Percentiles rank a stretch among this genome's conserved stretches.
These are phyloP conservation scores for Discoglossus pictus DNA, from an alignment of 2,797 vertebrate genomes.

Conservation along the genomic window DNA sequence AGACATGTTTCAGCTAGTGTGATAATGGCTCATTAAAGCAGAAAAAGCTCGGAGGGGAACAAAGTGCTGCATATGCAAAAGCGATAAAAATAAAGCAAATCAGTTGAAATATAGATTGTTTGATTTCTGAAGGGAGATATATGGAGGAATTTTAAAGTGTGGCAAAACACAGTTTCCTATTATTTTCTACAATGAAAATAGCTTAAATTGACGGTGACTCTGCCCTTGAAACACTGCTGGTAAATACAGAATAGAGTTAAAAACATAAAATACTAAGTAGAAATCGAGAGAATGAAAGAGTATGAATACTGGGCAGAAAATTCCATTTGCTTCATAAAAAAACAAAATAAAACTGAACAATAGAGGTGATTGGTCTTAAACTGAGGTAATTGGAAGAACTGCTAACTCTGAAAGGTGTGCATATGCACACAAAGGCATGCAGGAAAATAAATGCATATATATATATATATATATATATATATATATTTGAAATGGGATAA, in stretches of 20 bases:
- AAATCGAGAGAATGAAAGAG: conserved; percentile 23
- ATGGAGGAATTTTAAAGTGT: conserved; percentile 38
- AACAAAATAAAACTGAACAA: conserved; percentile 13
- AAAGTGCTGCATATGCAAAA: conserved; percentile 50
- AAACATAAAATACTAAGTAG: conserved; percentile 28
- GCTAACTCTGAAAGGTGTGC: background rate
- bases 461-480: no score
- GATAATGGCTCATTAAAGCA: conserved; percentile 53
- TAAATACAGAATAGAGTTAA: conserved; percentile 34
- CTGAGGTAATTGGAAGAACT: conserved; percentile 4
- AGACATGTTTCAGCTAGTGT: conserved; percentile 49
- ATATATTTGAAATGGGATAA: no score
- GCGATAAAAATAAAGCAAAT: conserved; percentile 51
- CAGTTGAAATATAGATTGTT: conserved; percentile 51
- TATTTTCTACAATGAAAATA: conserved; percentile 40
- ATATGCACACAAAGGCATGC: conserved; percentile 7
- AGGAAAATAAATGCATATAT: no score
- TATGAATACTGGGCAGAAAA: conserved; percentile 18
- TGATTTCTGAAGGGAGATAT: conserved; percentile 45
- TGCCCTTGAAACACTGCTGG: conserved; percentile 43
- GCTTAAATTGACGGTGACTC: conserved; percentile 36
- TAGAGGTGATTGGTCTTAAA: conserved; percentile 22
- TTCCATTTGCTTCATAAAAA: conserved; percentile 25
- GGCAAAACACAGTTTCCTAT: conserved; percentile 42
- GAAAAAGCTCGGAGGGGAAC: conserved; percentile 48